These are phyloP conservation scores for Eulemur macaco DNA, from an alignment of 2,113 vertebrate species.

Conservation along the genomic window DNA sequence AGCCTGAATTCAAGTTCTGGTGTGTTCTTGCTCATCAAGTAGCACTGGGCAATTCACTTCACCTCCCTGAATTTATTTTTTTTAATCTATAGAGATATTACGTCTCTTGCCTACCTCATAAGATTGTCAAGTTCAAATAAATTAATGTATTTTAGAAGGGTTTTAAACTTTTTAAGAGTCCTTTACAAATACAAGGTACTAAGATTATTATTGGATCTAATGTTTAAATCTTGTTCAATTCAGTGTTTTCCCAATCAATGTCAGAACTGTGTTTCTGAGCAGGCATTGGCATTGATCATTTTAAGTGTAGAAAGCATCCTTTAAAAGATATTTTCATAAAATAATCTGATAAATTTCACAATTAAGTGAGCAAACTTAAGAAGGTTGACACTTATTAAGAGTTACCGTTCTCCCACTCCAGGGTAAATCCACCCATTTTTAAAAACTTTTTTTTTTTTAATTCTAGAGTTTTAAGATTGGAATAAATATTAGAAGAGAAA, in stretches of 20 bases:
- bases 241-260: neutral
- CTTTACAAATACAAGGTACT: conserved; percentile 10
- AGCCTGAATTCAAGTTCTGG: neutral
- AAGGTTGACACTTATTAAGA: neutral
- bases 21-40: neutral
- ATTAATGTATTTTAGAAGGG: neutral
- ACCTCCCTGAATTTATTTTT: conserved; percentile 26
- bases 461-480: neutral
- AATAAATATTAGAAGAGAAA: conserved; percentile 17
- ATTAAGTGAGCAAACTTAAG: neutral
- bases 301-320: neutral
- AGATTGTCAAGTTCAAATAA: neutral
- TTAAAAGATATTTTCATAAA: conserved; percentile 19
- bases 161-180: neutral
- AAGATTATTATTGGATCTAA: neutral
- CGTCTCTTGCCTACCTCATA: neutral
- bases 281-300: neutral
- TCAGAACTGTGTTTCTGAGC: neutral
- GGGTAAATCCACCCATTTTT: neutral
- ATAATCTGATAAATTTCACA: neutral
- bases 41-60: neutral
- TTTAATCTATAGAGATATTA: neutral
- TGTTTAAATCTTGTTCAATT: neutral
- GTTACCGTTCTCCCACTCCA: neutral
- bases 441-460: neutral